A percentile compares a stretch with the other conserved stretches of the same genome.
phyloP scores from a whole-genome alignment of 2,797 vertebrate species.

The Eidolon dupreanum region DNA sequence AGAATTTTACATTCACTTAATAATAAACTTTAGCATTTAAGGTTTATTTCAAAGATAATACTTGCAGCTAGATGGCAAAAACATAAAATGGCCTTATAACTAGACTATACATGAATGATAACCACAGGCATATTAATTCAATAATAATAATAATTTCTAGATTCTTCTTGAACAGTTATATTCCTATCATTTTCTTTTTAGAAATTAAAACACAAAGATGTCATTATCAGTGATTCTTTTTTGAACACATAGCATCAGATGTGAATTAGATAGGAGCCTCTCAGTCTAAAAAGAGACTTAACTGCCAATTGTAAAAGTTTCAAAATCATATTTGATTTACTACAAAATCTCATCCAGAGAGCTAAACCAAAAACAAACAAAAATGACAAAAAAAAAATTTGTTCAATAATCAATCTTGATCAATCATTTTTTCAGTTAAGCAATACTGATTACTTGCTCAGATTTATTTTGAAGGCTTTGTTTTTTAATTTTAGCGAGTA shows the following conservation, averaged over 20 bases:
- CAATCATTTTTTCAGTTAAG: background rate
- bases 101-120: background rate
- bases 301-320: background rate
- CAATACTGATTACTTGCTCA: background rate
- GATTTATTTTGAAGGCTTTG: background rate
- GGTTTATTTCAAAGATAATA: conserved; percentile 21
- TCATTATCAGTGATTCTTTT: background rate
- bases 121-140: background rate
- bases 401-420: background rate
- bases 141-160: conserved; percentile 14
- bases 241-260: background rate
- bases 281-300: background rate
- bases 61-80: background rate
- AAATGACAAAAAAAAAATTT: background rate
- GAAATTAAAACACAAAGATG: background rate
- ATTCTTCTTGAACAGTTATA: background rate
- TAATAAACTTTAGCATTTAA: background rate
- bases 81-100: background rate
- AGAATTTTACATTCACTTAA: background rate
- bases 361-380: background rate
- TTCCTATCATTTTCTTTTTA: background rate
- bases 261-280: background rate
- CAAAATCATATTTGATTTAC: background rate
- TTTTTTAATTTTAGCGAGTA: background rate
- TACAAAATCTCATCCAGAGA: background rate